Evolutionary conservation across 2,888 invertebrate genomes (phyloP), one percentile per base, ranked within the genome.

Genomic region (Dryocosmus kuriphilus): DNA sequence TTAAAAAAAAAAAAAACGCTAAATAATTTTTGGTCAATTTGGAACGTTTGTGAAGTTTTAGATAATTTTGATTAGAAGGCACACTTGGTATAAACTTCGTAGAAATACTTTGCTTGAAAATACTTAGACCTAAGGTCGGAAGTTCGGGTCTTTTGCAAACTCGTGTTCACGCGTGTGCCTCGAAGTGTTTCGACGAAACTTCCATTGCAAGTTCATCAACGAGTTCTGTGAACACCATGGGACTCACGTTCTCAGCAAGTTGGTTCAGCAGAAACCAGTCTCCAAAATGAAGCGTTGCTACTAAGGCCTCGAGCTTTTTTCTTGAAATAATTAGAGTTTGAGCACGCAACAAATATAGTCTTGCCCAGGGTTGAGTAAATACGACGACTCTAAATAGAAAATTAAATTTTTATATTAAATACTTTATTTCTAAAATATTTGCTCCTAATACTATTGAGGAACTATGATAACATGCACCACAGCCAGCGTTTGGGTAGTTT

Each of bases 221-320:
- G 65, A 96, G 90, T 84, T 96, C 95, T 82, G 93, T 93, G 89
- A 94, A 96, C 74, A 95, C 92, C 24, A 94, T 91, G 0, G 95
- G 95, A 89, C 95, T 95, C 85, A 96, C 93, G 90, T 97, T 97
- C 87, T 95, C 95, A 78, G 96, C 95, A 67, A 97, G 92, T 88
- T 95, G 94, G 89, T 95, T 94, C 14, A 97, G 91, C 51, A 97
- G 89, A 90, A 96, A 97, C 95, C 96, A 97, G 90, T 97, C 96
- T 0, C 95, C 95, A 80, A 94, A 95, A 76, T 93, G 93, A 61
- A 94, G 92, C 76, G 91, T 91, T 79, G 92, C 92, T 0, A 94
- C 92, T 79, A 95, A 92, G 74, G 91, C 91, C 0, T 92, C 92
- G 8, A 95, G 93, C 57, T 93, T 90, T 83, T 92, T 92, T 35